Evolutionary conservation across 2,888 invertebrate species (phyloP).

Genomic region (Agonopterix alstromeriana): DNA sequence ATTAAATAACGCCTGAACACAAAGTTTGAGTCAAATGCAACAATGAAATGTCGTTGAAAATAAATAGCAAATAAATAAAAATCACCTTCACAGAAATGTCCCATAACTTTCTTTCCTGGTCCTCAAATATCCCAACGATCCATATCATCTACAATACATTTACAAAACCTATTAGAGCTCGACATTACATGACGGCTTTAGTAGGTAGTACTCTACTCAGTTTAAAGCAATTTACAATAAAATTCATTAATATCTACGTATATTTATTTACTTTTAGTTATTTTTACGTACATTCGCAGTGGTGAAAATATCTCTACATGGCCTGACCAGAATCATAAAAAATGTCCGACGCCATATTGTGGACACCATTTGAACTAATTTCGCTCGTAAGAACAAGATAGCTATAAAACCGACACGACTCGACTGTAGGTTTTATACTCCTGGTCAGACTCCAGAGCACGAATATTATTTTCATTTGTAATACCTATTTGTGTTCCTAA

Average conservation of each 20-base stretch:
- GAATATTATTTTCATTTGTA: too few relatives aligned
- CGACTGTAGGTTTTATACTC: too few relatives aligned
- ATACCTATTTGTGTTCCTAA: too few relatives aligned
- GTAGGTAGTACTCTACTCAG: constrained; percentile 25
- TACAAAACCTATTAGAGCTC: constrained; percentile 30
- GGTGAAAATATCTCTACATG: not conserved
- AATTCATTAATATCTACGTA: constrained; percentile 6
- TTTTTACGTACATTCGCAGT: not conserved
- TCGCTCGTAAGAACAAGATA: too few relatives aligned
- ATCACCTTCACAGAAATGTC: constrained; percentile 14
- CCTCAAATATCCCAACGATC: constrained; percentile 30
- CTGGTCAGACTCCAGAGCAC: too few relatives aligned
- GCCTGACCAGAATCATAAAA: not conserved
- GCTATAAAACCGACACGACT: too few relatives aligned
- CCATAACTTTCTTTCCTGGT: constrained; percentile 29
- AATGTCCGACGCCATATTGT: too few relatives aligned
- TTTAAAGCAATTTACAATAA: constrained; percentile 43
- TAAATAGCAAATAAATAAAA: too few relatives aligned
- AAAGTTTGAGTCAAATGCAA: too few relatives aligned
- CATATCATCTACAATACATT: constrained; percentile 48
- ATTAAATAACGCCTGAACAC: too few relatives aligned
- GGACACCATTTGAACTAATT: too few relatives aligned
- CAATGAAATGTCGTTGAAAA: too few relatives aligned
- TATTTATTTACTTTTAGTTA: not conserved
- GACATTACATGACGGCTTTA: constrained; percentile 52